phyloP scores from a whole-genome alignment of 2,797 vertebrate species.

The Alectoris magna region DNA sequence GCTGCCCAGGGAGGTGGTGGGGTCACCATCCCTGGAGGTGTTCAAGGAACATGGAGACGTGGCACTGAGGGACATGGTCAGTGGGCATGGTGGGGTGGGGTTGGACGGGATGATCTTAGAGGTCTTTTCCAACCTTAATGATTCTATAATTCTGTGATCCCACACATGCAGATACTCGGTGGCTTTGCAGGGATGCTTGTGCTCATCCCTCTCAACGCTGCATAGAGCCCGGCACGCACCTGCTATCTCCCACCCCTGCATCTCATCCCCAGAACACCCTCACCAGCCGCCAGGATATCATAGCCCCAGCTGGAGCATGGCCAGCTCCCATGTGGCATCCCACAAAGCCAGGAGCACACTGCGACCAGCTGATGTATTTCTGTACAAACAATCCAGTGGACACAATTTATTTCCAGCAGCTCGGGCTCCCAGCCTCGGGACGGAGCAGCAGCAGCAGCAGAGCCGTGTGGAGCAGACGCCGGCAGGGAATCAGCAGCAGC shows the following conservation, averaged over 20 bases:
- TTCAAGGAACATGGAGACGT: too few relatives aligned
- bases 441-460: rapidly evolving
- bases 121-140: too few relatives aligned
- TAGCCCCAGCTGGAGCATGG: neutral
- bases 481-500: neutral
- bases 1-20: too few relatives aligned
- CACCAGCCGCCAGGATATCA: neutral
- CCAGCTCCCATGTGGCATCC: neutral
- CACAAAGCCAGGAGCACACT: neutral
- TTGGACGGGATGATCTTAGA: too few relatives aligned
- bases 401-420: neutral
- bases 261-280: neutral
- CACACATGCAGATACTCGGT: neutral
- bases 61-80: too few relatives aligned
- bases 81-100: too few relatives aligned
- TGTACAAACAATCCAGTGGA: neutral
- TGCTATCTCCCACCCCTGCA: neutral
- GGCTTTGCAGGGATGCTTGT: neutral
- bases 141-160: too few relatives aligned
- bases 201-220: neutral
- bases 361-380: neutral
- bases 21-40: too few relatives aligned
- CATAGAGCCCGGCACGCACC: neutral
- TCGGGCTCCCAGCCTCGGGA: neutral
- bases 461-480: rapidly evolving